Percentiles rank a stretch among this genome's conserved stretches.
These are phyloP conservation scores for Zeuzera pyrina DNA, from an alignment of 2,888 invertebrate genomes.

Conservation along the genomic window DNA sequence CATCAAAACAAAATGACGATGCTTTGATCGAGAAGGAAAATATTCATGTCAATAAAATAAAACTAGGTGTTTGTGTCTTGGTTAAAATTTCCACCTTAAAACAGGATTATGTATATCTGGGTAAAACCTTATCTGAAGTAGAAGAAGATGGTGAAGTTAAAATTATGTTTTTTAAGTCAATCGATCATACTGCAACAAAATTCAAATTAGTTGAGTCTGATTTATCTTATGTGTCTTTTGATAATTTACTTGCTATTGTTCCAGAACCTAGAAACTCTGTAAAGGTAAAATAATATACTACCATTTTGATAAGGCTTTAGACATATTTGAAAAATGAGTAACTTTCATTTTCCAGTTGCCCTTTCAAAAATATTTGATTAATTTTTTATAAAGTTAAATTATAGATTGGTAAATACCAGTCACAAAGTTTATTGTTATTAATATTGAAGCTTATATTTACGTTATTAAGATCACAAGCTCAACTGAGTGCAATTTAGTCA, in stretches of 20 bases:
- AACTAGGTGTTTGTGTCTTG: conserved; percentile 7
- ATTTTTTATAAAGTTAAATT: too few species aligned
- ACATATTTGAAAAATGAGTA: conserved; percentile 2
- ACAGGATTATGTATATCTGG: conserved; percentile 6
- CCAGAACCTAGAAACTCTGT: neutral
- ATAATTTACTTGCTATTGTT: conserved; percentile 8
- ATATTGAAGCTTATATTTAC: neutral
- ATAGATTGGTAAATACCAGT: too few species aligned
- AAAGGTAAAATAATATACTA: conserved; percentile 5
- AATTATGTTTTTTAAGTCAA: conserved; percentile 7
- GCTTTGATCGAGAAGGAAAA: conserved; percentile 11
- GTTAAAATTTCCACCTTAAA: conserved; percentile 9
- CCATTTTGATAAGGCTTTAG: conserved; percentile 2
- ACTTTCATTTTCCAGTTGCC: too few species aligned
- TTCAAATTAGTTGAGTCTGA: conserved; percentile 9
- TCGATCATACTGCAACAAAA: conserved; percentile 7
- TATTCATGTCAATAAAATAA: conserved; percentile 5
- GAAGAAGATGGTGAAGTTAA: conserved; percentile 10
- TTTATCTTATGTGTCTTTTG: conserved; percentile 6
- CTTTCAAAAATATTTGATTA: too few species aligned
- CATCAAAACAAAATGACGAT: conserved; percentile 8
- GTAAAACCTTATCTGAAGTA: conserved; percentile 6
- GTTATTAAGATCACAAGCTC: neutral
- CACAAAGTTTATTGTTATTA: neutral
- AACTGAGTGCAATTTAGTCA: neutral